Evolutionary conservation across 2,113 vertebrate genomes (phyloP).

Genomic region (Scomber japonicus): DNA sequence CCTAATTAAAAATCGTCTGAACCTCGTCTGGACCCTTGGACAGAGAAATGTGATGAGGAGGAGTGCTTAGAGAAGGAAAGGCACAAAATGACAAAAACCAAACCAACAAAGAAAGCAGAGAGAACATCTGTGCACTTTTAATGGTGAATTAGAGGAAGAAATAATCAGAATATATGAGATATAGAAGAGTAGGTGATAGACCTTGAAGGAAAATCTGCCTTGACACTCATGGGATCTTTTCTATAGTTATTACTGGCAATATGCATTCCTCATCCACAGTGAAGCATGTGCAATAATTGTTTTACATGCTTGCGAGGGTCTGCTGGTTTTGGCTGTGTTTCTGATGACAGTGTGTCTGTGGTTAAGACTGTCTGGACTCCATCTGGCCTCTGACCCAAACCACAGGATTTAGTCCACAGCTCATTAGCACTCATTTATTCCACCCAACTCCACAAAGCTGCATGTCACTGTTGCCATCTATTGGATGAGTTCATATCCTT

Average conservation of each 20-base stretch:
- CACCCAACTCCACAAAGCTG: conserved; percentile 6
- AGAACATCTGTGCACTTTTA: conserved; percentile 46
- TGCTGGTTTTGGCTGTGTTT: conserved; percentile 44
- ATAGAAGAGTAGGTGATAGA: neutral
- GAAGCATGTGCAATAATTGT: conserved; percentile 29
- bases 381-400: conserved; percentile 68
- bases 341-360: conserved; percentile 67
- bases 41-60: conserved; percentile 26
- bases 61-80: neutral
- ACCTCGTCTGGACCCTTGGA: conserved; percentile 46
- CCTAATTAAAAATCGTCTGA: conserved; percentile 71
- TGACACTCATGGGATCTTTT: neutral
- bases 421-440: conserved; percentile 63
- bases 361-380: conserved; percentile 61
- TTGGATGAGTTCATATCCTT: conserved; percentile 57
- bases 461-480: conserved; percentile 75
- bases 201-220: neutral
- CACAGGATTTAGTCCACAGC: conserved; percentile 52
- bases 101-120: conserved; percentile 25
- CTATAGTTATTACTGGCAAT: neutral
- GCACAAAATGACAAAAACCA: conserved; percentile 23
- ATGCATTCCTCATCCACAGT: conserved; percentile 21
- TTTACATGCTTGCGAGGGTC: conserved; percentile 27
- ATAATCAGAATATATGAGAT: neutral
- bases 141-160: neutral